A percentile compares a stretch with the other conserved stretches of the same genome.
Evolutionary conservation across 2,888 invertebrate genomes (phyloP).

Genomic region (Troilus luridus): DNA sequence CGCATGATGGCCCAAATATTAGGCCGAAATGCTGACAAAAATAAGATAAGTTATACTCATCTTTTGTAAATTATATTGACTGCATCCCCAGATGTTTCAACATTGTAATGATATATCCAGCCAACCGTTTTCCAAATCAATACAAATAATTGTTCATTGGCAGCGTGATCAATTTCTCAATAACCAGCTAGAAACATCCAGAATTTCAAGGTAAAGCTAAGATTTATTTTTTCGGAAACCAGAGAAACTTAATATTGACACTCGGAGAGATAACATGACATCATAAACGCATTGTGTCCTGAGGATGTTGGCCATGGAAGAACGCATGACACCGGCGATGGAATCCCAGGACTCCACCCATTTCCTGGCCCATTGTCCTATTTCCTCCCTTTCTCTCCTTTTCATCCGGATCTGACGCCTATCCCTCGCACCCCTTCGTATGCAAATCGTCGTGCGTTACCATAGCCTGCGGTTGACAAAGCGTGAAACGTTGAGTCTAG

Average conservation of each 20-base stretch:
- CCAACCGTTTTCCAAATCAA: too few species aligned
- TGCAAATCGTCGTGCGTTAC: conserved; percentile 35
- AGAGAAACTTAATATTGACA: background rate
- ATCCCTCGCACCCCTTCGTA: conserved; percentile 28
- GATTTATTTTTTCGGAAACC: background rate
- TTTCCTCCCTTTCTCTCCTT: conserved; percentile 35
- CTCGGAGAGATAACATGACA: background rate
- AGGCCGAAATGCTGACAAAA: too few species aligned
- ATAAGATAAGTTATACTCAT: too few species aligned
- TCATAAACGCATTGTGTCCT: conserved; percentile 1
- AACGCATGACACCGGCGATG: conserved; percentile 4
- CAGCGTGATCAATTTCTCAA: too few species aligned
- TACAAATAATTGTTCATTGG: too few species aligned
- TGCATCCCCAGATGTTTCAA: too few species aligned
- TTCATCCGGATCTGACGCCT: conserved; percentile 38
- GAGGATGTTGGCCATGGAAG: background rate
- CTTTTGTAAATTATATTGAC: too few species aligned
- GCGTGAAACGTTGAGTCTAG: conserved; percentile 42
- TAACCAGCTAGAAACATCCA: too few species aligned
- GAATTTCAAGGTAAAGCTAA: too few species aligned
- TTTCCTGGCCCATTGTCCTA: conserved; percentile 44
- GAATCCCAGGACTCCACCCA: conserved; percentile 42
- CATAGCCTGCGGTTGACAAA: conserved; percentile 28
- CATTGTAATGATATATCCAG: too few species aligned
- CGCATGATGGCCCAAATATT: too few species aligned